A percentile compares a stretch with the other conserved stretches of the same genome.
These are phyloP conservation scores for Procavia capensis DNA, from an alignment of 2,113 vertebrate genomes.

Conservation along the genomic window DNA sequence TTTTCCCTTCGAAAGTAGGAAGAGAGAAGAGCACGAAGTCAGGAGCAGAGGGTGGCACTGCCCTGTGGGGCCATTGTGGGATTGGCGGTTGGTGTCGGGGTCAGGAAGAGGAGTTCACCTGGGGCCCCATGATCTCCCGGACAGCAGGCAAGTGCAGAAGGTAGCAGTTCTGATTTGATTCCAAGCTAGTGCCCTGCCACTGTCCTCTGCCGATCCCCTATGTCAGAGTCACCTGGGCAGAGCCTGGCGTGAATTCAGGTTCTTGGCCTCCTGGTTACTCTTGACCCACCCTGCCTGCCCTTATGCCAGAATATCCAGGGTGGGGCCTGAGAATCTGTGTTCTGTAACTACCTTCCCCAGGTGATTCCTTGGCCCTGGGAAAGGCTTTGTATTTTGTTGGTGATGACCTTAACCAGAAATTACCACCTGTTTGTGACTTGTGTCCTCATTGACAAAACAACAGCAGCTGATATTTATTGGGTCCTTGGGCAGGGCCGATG, in stretches of 20 bases:
- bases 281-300: background rate
- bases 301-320: background rate
- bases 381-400: background rate
- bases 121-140: background rate
- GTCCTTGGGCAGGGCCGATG: no score
- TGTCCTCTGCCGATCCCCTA: accelerated
- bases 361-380: background rate
- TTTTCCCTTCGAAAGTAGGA: background rate
- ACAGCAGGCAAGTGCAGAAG: accelerated
- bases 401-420: background rate
- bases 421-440: background rate
- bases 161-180: background rate
- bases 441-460: background rate
- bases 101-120: background rate
- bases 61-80: background rate
- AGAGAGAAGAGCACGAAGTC: background rate
- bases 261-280: background rate
- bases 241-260: background rate
- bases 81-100: background rate
- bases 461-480: background rate
- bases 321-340: background rate
- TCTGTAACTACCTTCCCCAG: background rate
- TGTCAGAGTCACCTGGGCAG: background rate
- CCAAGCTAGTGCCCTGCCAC: background rate
- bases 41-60: background rate